A percentile compares a stretch with the other conserved stretches of the same genome.
Evolutionary conservation across 2,113 vertebrate species (phyloP).

Genomic region (Piprites chloris): DNA sequence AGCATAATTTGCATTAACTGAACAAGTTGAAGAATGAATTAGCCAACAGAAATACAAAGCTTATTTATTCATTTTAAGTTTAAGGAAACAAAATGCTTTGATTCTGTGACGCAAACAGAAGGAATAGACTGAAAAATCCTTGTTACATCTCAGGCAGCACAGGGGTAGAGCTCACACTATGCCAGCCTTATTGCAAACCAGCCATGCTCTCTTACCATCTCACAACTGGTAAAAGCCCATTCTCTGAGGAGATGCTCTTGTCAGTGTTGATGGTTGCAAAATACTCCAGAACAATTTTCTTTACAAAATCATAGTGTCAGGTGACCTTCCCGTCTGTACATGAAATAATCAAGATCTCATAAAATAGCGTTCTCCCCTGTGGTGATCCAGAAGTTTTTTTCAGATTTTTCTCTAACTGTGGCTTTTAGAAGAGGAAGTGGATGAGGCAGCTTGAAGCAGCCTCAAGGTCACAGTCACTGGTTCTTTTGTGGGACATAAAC

Average conservation of each 20-base stretch:
- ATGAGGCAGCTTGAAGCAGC: no score
- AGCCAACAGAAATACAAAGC: neutral
- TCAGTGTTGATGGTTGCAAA: neutral
- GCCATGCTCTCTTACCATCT: neutral
- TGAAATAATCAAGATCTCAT: neutral
- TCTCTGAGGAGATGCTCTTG: neutral
- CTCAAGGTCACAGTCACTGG: no score
- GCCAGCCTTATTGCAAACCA: neutral
- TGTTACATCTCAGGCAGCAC: neutral
- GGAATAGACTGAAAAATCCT: neutral
- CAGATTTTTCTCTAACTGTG: neutral
- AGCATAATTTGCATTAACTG: neutral
- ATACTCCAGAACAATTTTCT: neutral
- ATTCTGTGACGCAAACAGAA: neutral
- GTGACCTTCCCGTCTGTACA: neutral
- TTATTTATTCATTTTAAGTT: neutral
- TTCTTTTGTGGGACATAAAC: no score
- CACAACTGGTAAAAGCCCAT: neutral
- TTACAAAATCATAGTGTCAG: neutral
- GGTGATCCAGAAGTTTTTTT: neutral
- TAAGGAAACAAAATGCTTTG: neutral
- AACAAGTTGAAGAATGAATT: neutral
- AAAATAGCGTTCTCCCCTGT: neutral
- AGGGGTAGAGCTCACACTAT: neutral
- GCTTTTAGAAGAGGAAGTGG: neutral